Evolutionary conservation across 2,797 vertebrate species (phyloP).

Genomic region (Labeo calbasu): DNA sequence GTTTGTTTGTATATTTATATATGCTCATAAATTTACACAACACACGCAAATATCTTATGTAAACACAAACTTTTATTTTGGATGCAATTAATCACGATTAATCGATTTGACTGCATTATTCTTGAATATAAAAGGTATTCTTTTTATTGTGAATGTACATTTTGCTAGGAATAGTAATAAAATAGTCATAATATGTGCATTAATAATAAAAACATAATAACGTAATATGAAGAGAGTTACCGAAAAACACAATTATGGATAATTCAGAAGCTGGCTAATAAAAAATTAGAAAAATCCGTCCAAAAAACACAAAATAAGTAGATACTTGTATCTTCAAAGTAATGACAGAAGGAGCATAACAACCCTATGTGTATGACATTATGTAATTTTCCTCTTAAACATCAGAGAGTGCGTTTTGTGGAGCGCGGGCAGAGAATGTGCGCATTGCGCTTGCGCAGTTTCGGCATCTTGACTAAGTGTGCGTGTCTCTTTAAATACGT

Average conservation of each 20-base stretch:
- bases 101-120: too few species aligned
- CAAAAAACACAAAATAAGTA: neutral
- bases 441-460: slow-evolving; percentile 17
- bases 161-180: neutral
- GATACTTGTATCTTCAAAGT: neutral
- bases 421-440: neutral
- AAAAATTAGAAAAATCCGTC: neutral
- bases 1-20: too few species aligned
- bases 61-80: too few species aligned
- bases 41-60: too few species aligned
- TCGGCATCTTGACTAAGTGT: neutral
- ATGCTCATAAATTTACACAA: too few species aligned
- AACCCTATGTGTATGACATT: neutral
- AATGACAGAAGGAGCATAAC: neutral
- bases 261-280: neutral
- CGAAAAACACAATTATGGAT: neutral
- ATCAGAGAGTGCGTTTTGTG: neutral
- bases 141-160: too few species aligned
- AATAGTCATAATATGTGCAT: neutral
- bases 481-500: slow-evolving; percentile 60
- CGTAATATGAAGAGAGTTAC: neutral
- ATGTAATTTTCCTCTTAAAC: neutral
- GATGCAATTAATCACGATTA: too few species aligned
- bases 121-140: too few species aligned
- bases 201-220: too few species aligned